Base-by-base conservation (phyloP, 2,113 vertebrate genomes). In the Siniperca chuatsi region DNA sequence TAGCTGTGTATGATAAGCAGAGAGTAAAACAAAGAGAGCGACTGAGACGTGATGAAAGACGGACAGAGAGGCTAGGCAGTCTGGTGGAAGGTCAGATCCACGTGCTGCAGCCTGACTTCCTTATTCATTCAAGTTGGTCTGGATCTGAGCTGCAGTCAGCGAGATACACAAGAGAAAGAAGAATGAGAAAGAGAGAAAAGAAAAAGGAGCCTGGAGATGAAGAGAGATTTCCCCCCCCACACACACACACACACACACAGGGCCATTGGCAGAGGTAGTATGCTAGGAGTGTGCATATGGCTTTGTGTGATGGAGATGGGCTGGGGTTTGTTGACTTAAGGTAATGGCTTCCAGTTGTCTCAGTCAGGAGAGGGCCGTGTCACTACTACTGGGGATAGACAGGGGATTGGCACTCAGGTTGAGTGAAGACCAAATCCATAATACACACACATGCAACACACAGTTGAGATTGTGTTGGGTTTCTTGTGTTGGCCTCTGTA, bases 291-390 rank as follows among this genome's bases (percentile, higher is more conserved):
- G 87, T 88, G 89, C 89, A 90, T 66, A 87, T 87, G 78, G 74
- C 23, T 65, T 81, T 87, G 82, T 91, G 79, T 65, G 72, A 85
- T 73, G 50, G 61, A 75, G 83, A 81, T 11, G 15, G 78, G 33
- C 65, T 73, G 44, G 75, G 79, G 75, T 93, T 91, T 89, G 90
- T 92, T 94, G 85, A 87, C 77, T 83, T 83, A 83, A 87, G 83
- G 78, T 92, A 88, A 93, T 91, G 75, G 83, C 68, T 94, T 87
- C 84, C 89, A 93, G 88, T 92, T 76, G 82, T 79, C 74, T 86
- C 78, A 73, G 78, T 82, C 73, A 78, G 85, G 62, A 89, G 44
- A 75, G 52, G 65, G 0, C 60, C 1, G 25, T 76, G 81, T 85
- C 74, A 71, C 77, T 66, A 58, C 66, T 60, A 33, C 77, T 81